phyloP scores from a whole-genome alignment of 2,113 vertebrate genomes.

The Cynoglossus semilaevis region DNA sequence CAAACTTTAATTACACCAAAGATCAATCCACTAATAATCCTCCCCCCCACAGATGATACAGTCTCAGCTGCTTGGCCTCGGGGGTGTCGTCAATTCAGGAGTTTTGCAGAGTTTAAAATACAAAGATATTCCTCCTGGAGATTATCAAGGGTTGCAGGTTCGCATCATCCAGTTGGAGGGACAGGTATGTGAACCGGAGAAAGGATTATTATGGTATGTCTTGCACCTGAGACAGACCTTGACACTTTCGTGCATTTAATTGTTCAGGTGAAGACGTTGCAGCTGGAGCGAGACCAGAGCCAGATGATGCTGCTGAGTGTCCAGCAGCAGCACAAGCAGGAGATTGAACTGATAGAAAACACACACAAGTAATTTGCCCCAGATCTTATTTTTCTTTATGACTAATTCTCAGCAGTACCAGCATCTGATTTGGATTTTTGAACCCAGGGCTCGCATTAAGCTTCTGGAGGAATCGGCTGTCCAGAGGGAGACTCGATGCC shows the following conservation, averaged over 20 bases:
- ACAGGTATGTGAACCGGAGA: slow-evolving; percentile 71
- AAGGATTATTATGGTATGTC: background rate
- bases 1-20: background rate
- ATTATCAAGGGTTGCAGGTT: slow-evolving; percentile 67
- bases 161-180: slow-evolving; percentile 78
- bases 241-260: background rate
- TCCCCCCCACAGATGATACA: slow-evolving; percentile 60
- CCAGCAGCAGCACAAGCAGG: slow-evolving; percentile 79
- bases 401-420: too few species aligned
- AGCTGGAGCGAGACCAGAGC: slow-evolving; percentile 81
- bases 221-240: background rate
- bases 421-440: background rate
- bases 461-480: slow-evolving; percentile 77
- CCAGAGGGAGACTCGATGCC: slow-evolving; percentile 72
- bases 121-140: slow-evolving; percentile 49
- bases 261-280: slow-evolving; percentile 78
- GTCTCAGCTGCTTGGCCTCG: slow-evolving; percentile 57
- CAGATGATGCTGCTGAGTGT: slow-evolving; percentile 77
- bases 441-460: slow-evolving; percentile 77
- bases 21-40: slow-evolving; percentile 1
- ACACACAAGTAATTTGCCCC: slow-evolving; percentile 77
- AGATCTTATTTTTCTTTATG: background rate
- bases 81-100: slow-evolving; percentile 45
- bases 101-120: slow-evolving; percentile 43
- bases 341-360: slow-evolving; percentile 80